Conservation (phyloP, 2,888 invertebrate species). For the Drosophila longiperda region DNA sequence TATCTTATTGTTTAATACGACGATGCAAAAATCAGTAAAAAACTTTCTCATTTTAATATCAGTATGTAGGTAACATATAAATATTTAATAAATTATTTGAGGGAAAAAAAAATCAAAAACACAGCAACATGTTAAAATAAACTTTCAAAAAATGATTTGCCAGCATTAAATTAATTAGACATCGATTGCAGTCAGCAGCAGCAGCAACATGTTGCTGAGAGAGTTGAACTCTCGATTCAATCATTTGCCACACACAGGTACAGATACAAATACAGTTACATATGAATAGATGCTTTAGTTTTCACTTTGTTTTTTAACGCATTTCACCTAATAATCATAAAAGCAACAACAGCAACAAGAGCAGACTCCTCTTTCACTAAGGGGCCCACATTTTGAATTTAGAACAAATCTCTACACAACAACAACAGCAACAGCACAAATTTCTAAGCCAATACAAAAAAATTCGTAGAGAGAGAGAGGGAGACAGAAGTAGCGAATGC, state of each 20-base stretch:
- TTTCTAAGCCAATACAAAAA: constrained; percentile 76
- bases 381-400: constrained; percentile 72
- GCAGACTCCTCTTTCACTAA: constrained; percentile 63
- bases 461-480: constrained; percentile 42
- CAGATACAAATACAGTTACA: neutral
- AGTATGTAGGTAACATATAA: constrained; percentile 23
- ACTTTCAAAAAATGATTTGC: constrained; percentile 53
- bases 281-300: constrained; percentile 44
- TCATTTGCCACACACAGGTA: neutral
- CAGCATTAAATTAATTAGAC: constrained; percentile 41
- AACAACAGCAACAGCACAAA: constrained; percentile 39
- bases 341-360: constrained; percentile 20
- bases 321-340: constrained; percentile 68
- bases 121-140: constrained; percentile 15
- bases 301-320: constrained; percentile 62
- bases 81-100: constrained; percentile 36
- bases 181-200: constrained; percentile 21
- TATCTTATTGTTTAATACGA: neutral
- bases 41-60: constrained; percentile 49
- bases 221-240: constrained; percentile 14
- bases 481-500: constrained; percentile 33
- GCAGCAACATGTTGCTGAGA: constrained; percentile 50
- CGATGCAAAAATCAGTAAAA: neutral
- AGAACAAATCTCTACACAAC: constrained; percentile 72
- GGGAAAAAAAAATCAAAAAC: constrained; percentile 4